Percentiles rank a stretch among this genome's conserved stretches.
These are phyloP conservation scores for Chionis minor DNA, from an alignment of 2,113 vertebrate species.

Conservation along the genomic window DNA sequence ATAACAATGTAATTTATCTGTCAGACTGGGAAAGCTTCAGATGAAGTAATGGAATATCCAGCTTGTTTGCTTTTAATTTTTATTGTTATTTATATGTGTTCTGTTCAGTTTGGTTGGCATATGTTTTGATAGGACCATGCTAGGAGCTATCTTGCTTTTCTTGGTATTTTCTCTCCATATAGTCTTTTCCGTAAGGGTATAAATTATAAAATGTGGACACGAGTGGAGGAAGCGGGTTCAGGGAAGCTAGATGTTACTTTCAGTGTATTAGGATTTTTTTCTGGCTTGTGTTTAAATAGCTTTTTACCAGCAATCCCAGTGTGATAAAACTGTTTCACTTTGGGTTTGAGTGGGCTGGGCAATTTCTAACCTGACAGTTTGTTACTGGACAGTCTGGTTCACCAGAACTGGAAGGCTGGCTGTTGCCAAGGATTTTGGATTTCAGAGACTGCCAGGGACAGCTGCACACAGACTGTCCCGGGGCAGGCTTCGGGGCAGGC, in stretches of 20 bases:
- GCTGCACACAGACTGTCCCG: accelerated
- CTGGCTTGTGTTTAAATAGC: neutral
- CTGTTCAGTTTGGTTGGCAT: neutral
- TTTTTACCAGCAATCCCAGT: neutral
- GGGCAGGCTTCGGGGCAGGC: neutral
- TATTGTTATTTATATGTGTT: neutral
- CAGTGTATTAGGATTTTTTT: neutral
- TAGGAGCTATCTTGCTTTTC: neutral
- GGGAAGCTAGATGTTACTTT: neutral
- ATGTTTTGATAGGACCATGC: neutral
- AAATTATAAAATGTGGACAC: neutral
- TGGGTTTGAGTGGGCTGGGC: neutral
- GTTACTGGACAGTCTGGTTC: neutral
- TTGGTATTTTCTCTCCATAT: neutral
- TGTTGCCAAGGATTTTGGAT: neutral
- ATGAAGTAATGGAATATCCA: neutral
- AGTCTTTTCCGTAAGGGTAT: neutral
- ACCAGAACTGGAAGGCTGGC: neutral
- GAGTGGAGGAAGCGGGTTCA: neutral
- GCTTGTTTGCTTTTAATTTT: neutral
- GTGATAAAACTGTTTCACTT: neutral
- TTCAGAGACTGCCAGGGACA: neutral
- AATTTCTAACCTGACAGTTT: neutral
- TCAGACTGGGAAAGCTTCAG: neutral
- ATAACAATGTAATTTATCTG: neutral